Evolutionary conservation across 2,113 vertebrate species (phyloP).

Genomic region (Motacilla tschutschensis): DNA sequence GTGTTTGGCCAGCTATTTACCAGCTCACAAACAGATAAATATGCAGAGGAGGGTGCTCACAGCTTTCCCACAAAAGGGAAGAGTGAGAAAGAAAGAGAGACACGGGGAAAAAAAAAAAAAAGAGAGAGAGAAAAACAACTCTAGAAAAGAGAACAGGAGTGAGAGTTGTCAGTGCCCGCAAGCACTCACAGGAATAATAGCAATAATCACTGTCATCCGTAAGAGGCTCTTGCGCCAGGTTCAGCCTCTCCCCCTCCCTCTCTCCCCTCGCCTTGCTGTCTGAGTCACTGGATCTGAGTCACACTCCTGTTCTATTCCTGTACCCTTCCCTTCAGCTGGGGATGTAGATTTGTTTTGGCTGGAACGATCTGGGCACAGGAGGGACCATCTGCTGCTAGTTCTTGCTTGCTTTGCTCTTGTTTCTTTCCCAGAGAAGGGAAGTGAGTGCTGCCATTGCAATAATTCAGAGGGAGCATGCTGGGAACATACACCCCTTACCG

Average conservation of each 20-base stretch:
- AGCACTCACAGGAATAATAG: constrained; percentile 50
- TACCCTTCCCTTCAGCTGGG: constrained; percentile 47
- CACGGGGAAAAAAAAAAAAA: rapidly evolving
- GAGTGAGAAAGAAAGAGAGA: neutral
- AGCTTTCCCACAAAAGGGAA: neutral
- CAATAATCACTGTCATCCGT: constrained; percentile 55
- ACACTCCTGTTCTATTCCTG: constrained; percentile 67
- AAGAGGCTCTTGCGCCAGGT: constrained; percentile 57
- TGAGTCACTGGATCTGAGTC: constrained; percentile 74
- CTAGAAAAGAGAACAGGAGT: constrained; percentile 21
- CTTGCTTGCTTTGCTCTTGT: constrained; percentile 52
- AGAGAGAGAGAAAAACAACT: neutral
- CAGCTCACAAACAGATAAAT: constrained; percentile 21
- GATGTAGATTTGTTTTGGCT: constrained; percentile 64
- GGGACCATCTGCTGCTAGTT: constrained; percentile 60
- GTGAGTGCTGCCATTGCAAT: constrained; percentile 53
- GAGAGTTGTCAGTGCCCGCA: constrained; percentile 48
- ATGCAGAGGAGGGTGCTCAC: neutral
- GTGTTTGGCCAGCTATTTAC: constrained; percentile 36
- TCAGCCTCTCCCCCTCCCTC: constrained; percentile 51
- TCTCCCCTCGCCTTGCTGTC: constrained; percentile 40
- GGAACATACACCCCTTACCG: constrained; percentile 22
- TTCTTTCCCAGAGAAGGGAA: constrained; percentile 39
- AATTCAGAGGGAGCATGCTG: constrained; percentile 30
- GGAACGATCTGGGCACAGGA: constrained; percentile 48